These are phyloP conservation scores for Hephaestus fuliginosus DNA, from an alignment of 2,797 vertebrate genomes.

Conservation along the genomic window DNA sequence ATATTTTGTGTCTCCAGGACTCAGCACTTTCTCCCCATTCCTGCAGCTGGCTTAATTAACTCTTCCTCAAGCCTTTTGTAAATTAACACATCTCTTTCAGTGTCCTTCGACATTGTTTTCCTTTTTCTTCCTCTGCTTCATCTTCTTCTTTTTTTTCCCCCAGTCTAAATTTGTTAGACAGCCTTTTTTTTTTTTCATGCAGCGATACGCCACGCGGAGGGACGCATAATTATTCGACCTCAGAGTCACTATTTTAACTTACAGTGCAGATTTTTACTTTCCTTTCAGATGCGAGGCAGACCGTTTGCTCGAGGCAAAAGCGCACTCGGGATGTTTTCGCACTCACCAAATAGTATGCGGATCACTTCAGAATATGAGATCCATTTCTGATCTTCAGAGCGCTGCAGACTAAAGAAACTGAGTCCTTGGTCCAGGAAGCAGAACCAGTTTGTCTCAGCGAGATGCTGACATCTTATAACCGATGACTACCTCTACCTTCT, in stretches of 20 bases:
- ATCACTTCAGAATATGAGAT: constrained; percentile 50
- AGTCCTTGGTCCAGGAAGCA: constrained; percentile 28
- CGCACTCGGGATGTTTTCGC: constrained; percentile 66
- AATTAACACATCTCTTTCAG: constrained; percentile 80
- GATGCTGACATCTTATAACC: constrained; percentile 3
- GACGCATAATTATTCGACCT: constrained; percentile 75
- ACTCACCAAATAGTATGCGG: constrained; percentile 56
- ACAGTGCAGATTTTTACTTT: constrained; percentile 62
- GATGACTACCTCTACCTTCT: constrained; percentile 24
- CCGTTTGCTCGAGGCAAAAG: constrained; percentile 61
- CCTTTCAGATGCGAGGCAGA: constrained; percentile 62
- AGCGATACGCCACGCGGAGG: constrained; percentile 55
- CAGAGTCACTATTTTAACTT: constrained; percentile 78
- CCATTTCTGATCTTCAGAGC: constrained; percentile 41
- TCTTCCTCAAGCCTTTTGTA: constrained; percentile 80
- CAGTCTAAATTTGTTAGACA: constrained; percentile 66
- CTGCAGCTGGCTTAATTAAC: constrained; percentile 82
- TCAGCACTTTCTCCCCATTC: constrained; percentile 79
- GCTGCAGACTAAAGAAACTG: constrained; percentile 17
- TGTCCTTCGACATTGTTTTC: constrained; percentile 75
- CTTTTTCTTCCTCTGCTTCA: background rate
- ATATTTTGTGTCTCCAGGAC: constrained; percentile 84
- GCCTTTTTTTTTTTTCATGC: constrained; percentile 54
- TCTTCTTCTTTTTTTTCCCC: constrained; percentile 9
- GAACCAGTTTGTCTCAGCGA: constrained; percentile 22